Base-by-base conservation (phyloP, 2,888 invertebrate genomes). In the Dioctria rufipes region DNA sequence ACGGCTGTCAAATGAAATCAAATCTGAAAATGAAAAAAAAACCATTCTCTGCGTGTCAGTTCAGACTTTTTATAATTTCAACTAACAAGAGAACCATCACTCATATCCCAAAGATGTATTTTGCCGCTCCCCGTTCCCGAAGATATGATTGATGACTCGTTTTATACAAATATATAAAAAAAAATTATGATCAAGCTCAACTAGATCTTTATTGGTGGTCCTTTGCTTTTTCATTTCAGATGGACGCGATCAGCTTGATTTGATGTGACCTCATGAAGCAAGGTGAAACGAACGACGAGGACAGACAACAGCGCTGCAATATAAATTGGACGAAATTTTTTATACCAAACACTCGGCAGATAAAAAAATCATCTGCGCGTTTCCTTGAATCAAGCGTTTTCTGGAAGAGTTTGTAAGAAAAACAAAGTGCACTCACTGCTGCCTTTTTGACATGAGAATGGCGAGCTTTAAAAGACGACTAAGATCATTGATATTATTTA, bases 371-470 rank as follows among this genome's bases (percentile, higher is more conserved):
- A n/a, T 39, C 25, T 39, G 11, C 40, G 39, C 37, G 69, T 51
- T 46, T 77, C 40, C 63, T 13, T 39, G 6, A 66, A 78, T 11
- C 11, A 11, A 66, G 4, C 42, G 9, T 11, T 9, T 11, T 3
- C 2, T 5, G 46, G n/a, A 71, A 37, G 49, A 39, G 51, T 58
- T 40, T n/a, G 65, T 54, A 40, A 63, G 60, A 60, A n/a, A 61
- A 63, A 9, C 25, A 9, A 75, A 65, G 46, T 37, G 71, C 25
- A 25, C 25, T 25, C 25, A 25, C 25, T 71, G 65, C 78, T 61
- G 81, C 81, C 81, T 78, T 82, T 80, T 82, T 75, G 5, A 39
- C 9, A 2, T 13, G 43, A 82, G 71, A 80, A 82, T 82, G 82
- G 81, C 81, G 81, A 61, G 58, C 66, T 40, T 54, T 13, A 73